These are phyloP conservation scores for Limulus polyphemus DNA, from an alignment of 2,888 invertebrate genomes.

Conservation along the genomic window DNA sequence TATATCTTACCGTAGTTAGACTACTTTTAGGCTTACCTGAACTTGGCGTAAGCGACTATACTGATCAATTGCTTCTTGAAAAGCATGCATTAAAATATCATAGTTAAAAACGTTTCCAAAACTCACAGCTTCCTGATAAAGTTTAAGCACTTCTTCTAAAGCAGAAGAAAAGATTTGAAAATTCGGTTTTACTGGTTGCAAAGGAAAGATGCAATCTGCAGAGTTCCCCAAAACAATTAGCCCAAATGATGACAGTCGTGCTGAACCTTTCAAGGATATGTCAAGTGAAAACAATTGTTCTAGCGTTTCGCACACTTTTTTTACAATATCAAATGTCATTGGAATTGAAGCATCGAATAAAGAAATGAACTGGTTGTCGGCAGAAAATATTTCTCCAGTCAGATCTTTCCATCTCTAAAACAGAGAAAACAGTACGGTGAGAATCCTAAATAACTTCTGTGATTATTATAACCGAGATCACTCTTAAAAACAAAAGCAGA, in stretches of 20 bases:
- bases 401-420: constrained; percentile 10
- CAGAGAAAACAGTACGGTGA: too few relatives aligned
- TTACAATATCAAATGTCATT: constrained; percentile 9
- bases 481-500: too few relatives aligned
- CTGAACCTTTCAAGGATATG: constrained; percentile 13
- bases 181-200: constrained; percentile 14
- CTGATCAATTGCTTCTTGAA: too few relatives aligned
- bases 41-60: too few relatives aligned
- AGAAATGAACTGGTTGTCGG: constrained; percentile 14
- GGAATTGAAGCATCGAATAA: constrained; percentile 14
- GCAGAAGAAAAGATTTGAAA: constrained; percentile 5
- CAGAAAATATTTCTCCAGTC: constrained; percentile 17
- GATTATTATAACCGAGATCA: too few relatives aligned
- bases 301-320: constrained; percentile 13
- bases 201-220: constrained; percentile 12
- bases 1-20: too few relatives aligned
- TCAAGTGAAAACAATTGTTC: constrained; percentile 10
- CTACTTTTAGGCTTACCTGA: too few relatives aligned
- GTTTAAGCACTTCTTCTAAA: too few relatives aligned
- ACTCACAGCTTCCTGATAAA: too few relatives aligned
- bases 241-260: constrained; percentile 11
- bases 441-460: too few relatives aligned
- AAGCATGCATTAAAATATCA: too few relatives aligned
- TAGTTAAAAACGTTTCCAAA: too few relatives aligned
- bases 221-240: constrained; percentile 6